A percentile compares a stretch with the other conserved stretches of the same genome.
Evolutionary conservation across 1,140 invertebrate species (phyloP).

Genomic region (Ridgeia piscesae): DNA sequence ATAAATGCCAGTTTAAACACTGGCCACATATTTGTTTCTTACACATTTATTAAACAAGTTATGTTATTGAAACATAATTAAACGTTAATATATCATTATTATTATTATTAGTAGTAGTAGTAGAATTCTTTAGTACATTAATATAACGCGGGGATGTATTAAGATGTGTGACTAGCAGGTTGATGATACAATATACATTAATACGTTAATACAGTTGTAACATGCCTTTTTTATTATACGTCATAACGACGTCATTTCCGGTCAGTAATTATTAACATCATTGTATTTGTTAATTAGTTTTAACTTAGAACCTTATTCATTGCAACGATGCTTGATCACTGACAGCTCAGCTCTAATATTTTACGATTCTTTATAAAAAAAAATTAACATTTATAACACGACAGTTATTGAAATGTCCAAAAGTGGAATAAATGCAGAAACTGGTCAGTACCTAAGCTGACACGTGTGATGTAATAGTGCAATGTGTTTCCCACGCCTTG

Average conservation of each 20-base stretch:
- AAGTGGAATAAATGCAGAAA: neutral
- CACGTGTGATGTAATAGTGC: neutral
- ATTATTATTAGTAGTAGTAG: no score
- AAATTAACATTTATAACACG: neutral
- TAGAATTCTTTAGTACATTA: no score
- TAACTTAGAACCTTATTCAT: neutral
- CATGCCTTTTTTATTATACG: neutral
- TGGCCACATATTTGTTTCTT: no score
- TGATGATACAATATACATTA: no score
- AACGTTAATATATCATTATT: no score
- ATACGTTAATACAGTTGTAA: no score
- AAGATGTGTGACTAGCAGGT: no score
- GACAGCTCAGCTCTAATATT: neutral
- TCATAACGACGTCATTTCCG: neutral
- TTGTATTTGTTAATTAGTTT: neutral
- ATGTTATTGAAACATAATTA: no score
- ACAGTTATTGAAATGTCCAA: neutral
- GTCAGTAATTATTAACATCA: neutral
- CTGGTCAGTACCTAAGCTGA: neutral
- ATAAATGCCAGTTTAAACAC: no score
- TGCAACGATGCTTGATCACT: neutral
- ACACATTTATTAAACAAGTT: no score
- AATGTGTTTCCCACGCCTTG: neutral
- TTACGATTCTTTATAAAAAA: neutral
- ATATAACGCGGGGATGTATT: no score